Evolutionary conservation across 1,140 invertebrate genomes (phyloP), one percentile per base, ranked within the genome.

Genomic region (Vanessa atalanta): DNA sequence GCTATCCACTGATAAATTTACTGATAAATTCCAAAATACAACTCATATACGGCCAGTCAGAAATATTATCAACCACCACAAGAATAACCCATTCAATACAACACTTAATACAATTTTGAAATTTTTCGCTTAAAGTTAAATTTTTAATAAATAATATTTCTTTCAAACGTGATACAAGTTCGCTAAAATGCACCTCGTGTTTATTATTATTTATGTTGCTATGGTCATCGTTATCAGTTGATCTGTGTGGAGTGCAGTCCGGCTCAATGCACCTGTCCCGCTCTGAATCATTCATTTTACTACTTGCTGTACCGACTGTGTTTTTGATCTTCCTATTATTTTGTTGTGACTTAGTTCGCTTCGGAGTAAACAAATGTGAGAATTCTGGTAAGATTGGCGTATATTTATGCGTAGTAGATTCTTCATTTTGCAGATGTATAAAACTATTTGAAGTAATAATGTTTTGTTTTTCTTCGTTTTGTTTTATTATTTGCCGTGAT

Each of bases 61-160:
- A 53, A 53, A 53, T 53, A 53, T 53, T 53, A 53, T n/a, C 50
- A 53, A 53, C 15, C n/a, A 53, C 50, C 6, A 53, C 50, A 53
- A 53, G 50, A n/a, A 53, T 53, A n/a, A 53, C 13, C 13, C n/a
- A 53, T 53, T 53, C 50, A 53, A 53, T n/a, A n/a, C 13, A 14
- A 53, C 50, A 53, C n/a, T 53, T 53, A 53, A 53, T n/a, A 53
- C 1, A 53, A n/a, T n/a, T 53, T n/a, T 53, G 50, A 53, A 53
- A 14, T 53, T 53, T 53, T 53, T 53, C 50, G 15, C 50, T n/a
- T 53, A 53, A 53, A 53, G 50, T 53, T n/a, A 53, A 53, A n/a
- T 53, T 53, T 53, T 53, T 53, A 53, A 53, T 53, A 53, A 53
- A 53, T n/a, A 53, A 53, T 53, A 53, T 53, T n/a, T 53, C 50